Evolutionary conservation across 2,113 vertebrate species (phyloP).

Genomic region (Platanista minor): DNA sequence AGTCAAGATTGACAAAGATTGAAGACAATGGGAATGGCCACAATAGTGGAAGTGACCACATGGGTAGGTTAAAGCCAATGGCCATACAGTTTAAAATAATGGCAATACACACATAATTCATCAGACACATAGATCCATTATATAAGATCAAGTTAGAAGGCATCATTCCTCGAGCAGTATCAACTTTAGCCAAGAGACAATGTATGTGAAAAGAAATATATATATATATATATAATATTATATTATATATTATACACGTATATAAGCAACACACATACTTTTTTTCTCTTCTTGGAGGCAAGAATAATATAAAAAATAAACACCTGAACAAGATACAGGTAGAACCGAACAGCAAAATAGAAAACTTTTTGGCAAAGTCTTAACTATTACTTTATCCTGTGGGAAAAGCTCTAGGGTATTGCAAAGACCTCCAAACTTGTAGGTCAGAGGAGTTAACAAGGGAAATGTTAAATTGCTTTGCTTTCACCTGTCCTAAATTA

Average conservation of each 20-base stretch:
- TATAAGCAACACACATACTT: background rate
- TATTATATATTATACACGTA: background rate
- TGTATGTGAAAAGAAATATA: background rate
- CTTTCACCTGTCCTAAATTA: constrained; percentile 59
- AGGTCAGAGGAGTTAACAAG: constrained; percentile 56
- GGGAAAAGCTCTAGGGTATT: background rate
- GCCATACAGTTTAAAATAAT: background rate
- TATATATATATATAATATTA: background rate
- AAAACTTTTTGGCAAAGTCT: background rate
- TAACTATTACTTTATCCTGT: background rate
- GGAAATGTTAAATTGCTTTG: constrained; percentile 56
- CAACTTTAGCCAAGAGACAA: background rate
- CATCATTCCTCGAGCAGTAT: background rate
- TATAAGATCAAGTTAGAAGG: background rate
- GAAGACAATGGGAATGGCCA: background rate
- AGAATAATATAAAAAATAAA: background rate
- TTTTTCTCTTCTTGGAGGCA: background rate
- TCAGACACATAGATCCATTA: background rate
- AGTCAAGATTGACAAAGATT: background rate
- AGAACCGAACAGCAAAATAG: background rate
- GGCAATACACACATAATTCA: background rate
- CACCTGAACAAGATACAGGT: background rate
- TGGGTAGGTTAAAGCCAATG: background rate
- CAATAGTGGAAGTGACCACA: background rate
- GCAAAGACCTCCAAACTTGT: constrained; percentile 38